A percentile compares a stretch with the other conserved stretches of the same genome.
These are phyloP conservation scores for Papilio machaon DNA, from an alignment of 1,140 invertebrate genomes.

Conservation along the genomic window DNA sequence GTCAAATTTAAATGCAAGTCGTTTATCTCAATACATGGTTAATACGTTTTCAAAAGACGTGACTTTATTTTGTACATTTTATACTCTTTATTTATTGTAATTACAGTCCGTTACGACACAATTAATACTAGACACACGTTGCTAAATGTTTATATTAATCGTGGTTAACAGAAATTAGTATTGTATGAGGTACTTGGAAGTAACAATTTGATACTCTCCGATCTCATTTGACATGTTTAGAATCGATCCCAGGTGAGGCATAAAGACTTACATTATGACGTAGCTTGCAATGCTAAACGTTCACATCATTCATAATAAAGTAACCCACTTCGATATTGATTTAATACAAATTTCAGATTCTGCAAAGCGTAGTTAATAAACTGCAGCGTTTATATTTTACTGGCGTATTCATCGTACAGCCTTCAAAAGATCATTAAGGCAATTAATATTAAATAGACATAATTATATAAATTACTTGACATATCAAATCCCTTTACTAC, in stretches of 20 bases:
- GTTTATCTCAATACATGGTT: neutral
- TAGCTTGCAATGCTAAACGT: neutral
- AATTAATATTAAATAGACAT: too few relatives aligned
- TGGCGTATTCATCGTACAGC: neutral
- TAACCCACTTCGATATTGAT: slow-evolving; percentile 3
- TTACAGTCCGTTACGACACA: neutral
- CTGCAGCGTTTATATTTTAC: neutral
- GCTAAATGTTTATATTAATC: neutral
- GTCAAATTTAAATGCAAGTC: neutral
- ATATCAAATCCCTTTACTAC: too few relatives aligned
- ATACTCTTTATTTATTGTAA: neutral
- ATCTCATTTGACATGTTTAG: slow-evolving; percentile 1
- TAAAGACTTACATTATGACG: neutral
- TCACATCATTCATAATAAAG: slow-evolving; percentile 7
- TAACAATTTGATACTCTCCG: neutral
- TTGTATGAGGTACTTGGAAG: neutral
- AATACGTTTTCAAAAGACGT: neutral
- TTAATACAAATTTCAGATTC: neutral
- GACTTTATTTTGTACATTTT: neutral
- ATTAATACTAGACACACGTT: neutral
- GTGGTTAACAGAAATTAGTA: neutral
- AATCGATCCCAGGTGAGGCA: neutral
- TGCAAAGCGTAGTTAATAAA: neutral
- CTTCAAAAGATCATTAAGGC: neutral
- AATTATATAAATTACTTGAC: too few relatives aligned